These are phyloP conservation scores for Malurus leucopterus DNA, from an alignment of 2,797 vertebrate genomes.

Conservation along the genomic window DNA sequence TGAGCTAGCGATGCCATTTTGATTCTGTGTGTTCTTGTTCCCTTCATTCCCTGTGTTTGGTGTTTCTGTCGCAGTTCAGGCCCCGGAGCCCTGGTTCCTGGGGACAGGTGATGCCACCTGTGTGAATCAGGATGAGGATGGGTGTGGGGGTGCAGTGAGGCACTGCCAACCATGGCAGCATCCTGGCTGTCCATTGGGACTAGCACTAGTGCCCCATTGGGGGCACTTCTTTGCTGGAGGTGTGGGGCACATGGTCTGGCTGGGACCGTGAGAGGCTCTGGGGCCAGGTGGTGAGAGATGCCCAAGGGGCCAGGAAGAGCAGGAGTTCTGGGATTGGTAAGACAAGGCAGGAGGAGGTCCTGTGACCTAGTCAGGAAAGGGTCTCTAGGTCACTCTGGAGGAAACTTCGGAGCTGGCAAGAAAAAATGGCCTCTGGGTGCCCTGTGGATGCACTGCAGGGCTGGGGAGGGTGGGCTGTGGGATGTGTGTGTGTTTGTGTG, in stretches of 20 bases:
- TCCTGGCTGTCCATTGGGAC: accelerated
- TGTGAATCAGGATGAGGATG: background rate
- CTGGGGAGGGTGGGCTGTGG: background rate
- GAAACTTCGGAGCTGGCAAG: background rate
- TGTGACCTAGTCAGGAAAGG: background rate
- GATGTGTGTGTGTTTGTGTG: too few relatives aligned
- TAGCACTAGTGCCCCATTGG: background rate
- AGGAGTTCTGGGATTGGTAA: background rate
- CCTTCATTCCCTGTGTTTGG: background rate
- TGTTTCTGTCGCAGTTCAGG: background rate
- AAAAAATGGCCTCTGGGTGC: accelerated
- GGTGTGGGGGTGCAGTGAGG: background rate
- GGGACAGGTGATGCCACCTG: background rate
- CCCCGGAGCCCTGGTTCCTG: background rate
- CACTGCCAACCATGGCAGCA: background rate
- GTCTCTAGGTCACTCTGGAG: background rate
- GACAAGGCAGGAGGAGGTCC: background rate
- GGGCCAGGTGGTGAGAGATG: background rate
- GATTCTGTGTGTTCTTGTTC: background rate
- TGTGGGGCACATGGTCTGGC: accelerated
- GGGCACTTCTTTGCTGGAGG: background rate
- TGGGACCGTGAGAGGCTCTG: background rate
- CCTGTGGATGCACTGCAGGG: background rate
- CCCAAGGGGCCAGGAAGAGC: background rate
- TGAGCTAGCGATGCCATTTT: accelerated